A percentile compares a stretch with the other conserved stretches of the same genome.
phyloP scores from a whole-genome alignment of 2,113 vertebrate genomes.

The Lycaon pictus region DNA sequence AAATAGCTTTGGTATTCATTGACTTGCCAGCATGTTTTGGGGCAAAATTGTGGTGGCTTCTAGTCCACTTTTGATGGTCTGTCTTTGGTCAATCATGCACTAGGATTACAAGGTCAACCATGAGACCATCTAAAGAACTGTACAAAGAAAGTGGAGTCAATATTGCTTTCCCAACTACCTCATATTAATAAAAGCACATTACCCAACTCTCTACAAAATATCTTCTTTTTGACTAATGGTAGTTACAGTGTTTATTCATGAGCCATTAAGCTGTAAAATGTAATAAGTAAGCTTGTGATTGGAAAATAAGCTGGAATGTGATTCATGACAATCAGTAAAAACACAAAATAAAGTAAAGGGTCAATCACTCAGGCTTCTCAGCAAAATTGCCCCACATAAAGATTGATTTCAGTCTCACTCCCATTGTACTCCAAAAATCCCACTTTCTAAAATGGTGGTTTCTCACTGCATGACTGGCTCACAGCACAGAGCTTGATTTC shows the following conservation, averaged over 20 bases:
- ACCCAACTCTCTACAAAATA: not conserved
- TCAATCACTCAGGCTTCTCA: not conserved
- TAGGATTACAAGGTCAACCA: not conserved
- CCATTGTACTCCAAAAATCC: not conserved
- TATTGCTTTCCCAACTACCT: not conserved
- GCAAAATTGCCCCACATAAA: not conserved
- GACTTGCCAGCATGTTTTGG: not conserved
- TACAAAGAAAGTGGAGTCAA: not conserved
- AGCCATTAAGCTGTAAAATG: not conserved
- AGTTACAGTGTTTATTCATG: not conserved
- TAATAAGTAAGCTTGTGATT: conserved; percentile 19
- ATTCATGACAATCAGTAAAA: not conserved
- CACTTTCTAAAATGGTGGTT: conserved; percentile 38
- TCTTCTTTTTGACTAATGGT: not conserved
- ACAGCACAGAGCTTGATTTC: conserved; percentile 42
- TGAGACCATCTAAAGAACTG: not conserved
- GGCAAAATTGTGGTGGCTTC: not conserved
- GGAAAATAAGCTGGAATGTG: conserved; percentile 26
- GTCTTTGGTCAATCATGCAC: not conserved
- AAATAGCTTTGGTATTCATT: not conserved
- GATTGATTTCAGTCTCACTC: not conserved
- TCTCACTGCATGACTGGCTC: conserved; percentile 42
- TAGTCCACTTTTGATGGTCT: not conserved
- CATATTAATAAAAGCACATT: not conserved
- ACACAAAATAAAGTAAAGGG: not conserved